Base-by-base conservation (phyloP, 2,797 vertebrate genomes). In the Percopsis omiscomaycus region DNA sequence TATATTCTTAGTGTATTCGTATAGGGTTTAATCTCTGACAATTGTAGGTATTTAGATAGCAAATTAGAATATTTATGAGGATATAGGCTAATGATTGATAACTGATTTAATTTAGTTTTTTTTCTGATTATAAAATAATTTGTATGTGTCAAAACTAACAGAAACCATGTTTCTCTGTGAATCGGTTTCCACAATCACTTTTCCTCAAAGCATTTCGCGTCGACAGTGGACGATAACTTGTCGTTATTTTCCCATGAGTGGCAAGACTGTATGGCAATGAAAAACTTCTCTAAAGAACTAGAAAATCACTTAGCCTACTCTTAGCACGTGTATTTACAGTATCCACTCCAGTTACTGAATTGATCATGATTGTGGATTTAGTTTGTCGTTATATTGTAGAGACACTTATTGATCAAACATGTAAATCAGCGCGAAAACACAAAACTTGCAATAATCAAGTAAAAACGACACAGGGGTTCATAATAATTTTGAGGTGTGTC, bases 261-360 rank as follows among this genome's bases (percentile, higher is more conserved):
- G 81, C 86, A 84, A 81, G 77, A 82, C 71, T 79, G 76, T 80
- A 75, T 74, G 74, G 73, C 63, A 69, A 66, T 69, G 84, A 82
- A 81, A 77, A 83, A 89, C 86, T 90, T 87, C 85, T 82, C 77
- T 50, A 85, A 87, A 83, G 85, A 89, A 86, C 82, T 86, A 84
- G 87, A 86, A 91, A 88, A 84, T 82, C 84, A 80, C 82, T 78
- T 22, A 22, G 22, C 22, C 22, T 22, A 22, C 22, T 22, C 22
- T 22, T 1, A 22, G 22, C 22, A 22, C 22, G 22, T 22, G 22
- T 72, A 74, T 69, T 79, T 83, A 70, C 83, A 78, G 70, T 83
- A 57, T 77, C 84, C 79, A 78, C 84, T 86, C 83, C 13, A 28
- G 22, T 42, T 42, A 42, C 9, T 42, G 6, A 6, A 42, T 42